These are phyloP conservation scores for Dryobota labecula DNA, from an alignment of 2,888 invertebrate genomes.

Conservation along the genomic window DNA sequence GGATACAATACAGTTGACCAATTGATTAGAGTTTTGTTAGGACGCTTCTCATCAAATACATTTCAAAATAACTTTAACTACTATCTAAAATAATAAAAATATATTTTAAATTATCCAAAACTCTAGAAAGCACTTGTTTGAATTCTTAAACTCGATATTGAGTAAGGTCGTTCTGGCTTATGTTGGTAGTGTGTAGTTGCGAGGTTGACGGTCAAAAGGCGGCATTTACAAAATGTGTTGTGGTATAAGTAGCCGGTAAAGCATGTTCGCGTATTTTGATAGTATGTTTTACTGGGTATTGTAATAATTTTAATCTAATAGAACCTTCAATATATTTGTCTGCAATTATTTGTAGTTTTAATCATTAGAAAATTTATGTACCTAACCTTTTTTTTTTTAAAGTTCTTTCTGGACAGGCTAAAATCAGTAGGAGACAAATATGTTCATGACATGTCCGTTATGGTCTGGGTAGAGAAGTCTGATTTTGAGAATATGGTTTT, in stretches of 20 bases:
- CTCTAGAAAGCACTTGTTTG: not conserved
- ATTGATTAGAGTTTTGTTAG: conserved; percentile 53
- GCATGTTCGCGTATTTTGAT: conserved; percentile 49
- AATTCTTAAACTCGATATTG: conserved; percentile 25
- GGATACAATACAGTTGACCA: conserved; percentile 78
- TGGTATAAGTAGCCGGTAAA: conserved; percentile 67
- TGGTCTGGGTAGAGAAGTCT: not conserved
- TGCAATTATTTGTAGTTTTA: conserved; percentile 12
- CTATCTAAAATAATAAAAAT: conserved; percentile 40
- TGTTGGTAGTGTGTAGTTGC: conserved; percentile 76
- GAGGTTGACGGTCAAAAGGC: conserved; percentile 70
- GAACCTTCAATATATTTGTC: not conserved
- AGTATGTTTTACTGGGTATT: conserved; percentile 8
- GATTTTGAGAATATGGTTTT: not conserved
- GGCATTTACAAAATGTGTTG: conserved; percentile 76
- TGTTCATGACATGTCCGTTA: conserved; percentile 10
- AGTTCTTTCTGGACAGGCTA: not conserved
- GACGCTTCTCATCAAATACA: conserved; percentile 28
- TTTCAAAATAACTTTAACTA: conserved; percentile 11
- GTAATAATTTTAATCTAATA: not conserved
- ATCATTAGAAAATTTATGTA: too few species aligned
- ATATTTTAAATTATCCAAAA: conserved; percentile 14
- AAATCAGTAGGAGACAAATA: conserved; percentile 4
- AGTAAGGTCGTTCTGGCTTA: conserved; percentile 45
- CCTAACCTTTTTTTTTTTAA: too few species aligned